Evolutionary conservation across 2,888 invertebrate species (phyloP), one percentile per base, ranked within the genome.

Genomic region (Cantharis rufa): DNA sequence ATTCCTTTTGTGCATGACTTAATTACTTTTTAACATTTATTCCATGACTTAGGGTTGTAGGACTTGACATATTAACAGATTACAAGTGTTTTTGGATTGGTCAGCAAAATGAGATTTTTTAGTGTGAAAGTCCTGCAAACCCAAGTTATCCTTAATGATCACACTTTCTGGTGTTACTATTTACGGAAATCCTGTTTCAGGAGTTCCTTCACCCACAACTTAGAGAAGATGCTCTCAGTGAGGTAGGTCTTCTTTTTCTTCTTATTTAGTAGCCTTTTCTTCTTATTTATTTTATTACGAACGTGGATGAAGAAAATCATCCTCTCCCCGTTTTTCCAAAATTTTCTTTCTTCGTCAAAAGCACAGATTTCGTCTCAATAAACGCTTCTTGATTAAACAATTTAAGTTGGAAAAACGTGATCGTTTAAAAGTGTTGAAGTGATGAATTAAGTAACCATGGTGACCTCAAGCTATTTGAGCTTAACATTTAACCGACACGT

Each of bases 401-500:
- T 66, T 66, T n/a, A 21, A 66, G 9, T 3, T n/a, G 24, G 18
- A 66, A 66, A 66, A 66, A 66, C 64, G 64, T 66, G 64, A 66
- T 66, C 64, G 13, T 66, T 66, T 66, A 66, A 48, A 66, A 66
- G 64, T 66, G 64, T 66, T 66, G 64, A 66, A 21, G 64, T 66
- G 64, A 66, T 66, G 64, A 66, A 66, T 66, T 66, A 21, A 66
- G 64, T 66, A 66, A 66, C 64, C 21, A 66, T 21, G 48, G 21
- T 66, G 24, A 66, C 64, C 64, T 66, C 64, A 66, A 66, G 64
- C 21, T 61, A 18, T 66, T 72, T 68, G 61, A 66, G 16, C 21
- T 68, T 15, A 68, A 21, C 28, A 66, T 48, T 13, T 16, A 72
- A 68, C 66, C 66, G 72, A 72, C 72, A 72, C 11, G 21, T 68